Conservation (phyloP, 2,797 vertebrate genomes). For the Fistularia commersonii region DNA sequence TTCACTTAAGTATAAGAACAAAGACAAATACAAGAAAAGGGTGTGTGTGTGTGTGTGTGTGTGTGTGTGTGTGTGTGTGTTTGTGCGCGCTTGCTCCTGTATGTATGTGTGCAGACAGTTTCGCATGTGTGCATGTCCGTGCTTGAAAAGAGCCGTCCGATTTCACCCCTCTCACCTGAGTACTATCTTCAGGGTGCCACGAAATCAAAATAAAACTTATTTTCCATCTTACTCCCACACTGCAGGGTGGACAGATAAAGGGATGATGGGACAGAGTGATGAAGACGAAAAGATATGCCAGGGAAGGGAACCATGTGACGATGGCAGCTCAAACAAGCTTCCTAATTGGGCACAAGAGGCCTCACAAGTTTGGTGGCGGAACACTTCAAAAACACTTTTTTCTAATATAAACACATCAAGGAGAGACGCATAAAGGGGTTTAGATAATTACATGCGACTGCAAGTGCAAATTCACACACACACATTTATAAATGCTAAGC, state of each 20-base stretch:
- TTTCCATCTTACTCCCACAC: conserved; percentile 24
- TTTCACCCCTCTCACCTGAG: conserved; percentile 10
- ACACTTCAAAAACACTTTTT: conserved; percentile 52
- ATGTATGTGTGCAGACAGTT: conserved; percentile 1
- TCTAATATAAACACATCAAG: conserved; percentile 37
- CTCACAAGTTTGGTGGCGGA: conserved; percentile 49
- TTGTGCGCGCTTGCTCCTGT: too few relatives aligned
- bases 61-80: too few relatives aligned
- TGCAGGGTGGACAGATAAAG: conserved; percentile 50
- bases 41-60: too few relatives aligned
- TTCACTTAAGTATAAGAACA: conserved; percentile 34
- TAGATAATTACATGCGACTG: conserved; percentile 14
- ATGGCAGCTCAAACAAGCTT: conserved; percentile 48
- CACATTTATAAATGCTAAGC: conserved; percentile 18
- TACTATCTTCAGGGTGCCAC: conserved; percentile 8
- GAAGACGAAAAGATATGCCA: conserved; percentile 38
- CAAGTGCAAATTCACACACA: too few relatives aligned
- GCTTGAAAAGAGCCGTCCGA: conserved; percentile 15
- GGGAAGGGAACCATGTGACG: conserved; percentile 42
- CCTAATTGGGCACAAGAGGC: conserved; percentile 71
- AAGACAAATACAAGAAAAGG: too few relatives aligned
- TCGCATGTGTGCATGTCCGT: conserved; percentile 1
- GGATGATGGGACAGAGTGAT: conserved; percentile 34
- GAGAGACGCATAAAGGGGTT: conserved; percentile 27
- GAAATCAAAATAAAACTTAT: conserved; percentile 36